phyloP scores from a whole-genome alignment of 2,113 vertebrate species.

The Nerophis ophidion region DNA sequence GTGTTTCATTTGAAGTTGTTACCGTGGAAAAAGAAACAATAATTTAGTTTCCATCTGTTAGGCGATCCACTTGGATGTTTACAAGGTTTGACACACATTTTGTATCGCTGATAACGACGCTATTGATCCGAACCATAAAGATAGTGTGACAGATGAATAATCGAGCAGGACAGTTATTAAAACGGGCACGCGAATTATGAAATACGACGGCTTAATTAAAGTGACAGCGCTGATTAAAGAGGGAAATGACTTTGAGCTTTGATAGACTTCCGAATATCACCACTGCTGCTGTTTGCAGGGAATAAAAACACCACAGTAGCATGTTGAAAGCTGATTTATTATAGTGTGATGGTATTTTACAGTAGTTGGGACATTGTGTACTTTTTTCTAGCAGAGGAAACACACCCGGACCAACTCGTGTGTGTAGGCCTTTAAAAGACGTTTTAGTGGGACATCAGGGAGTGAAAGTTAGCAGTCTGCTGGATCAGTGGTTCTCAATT shows the following conservation, averaged over 20 bases:
- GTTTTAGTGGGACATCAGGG: too few species aligned
- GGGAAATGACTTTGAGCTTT: slow-evolving; percentile 12
- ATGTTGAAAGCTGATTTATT: slow-evolving; percentile 6
- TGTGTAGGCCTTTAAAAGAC: too few species aligned
- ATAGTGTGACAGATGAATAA: slow-evolving; percentile 28
- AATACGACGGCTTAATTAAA: slow-evolving; percentile 42
- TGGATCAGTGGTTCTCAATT: too few species aligned
- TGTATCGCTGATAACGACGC: slow-evolving; percentile 23
- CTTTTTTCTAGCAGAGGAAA: too few species aligned
- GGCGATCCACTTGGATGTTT: slow-evolving; percentile 24
- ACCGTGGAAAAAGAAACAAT: slow-evolving; percentile 6
- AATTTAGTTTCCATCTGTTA: slow-evolving; percentile 14
- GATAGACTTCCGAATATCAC: slow-evolving; percentile 25
- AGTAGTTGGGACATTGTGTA: slow-evolving; percentile 25
- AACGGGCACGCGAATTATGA: slow-evolving; percentile 31
- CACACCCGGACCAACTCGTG: too few species aligned
- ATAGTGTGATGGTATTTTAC: slow-evolving; percentile 8
- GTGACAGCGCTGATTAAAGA: slow-evolving; percentile 27
- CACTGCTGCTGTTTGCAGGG: slow-evolving; percentile 8
- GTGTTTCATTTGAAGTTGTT: slow-evolving; percentile 1
- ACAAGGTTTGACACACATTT: slow-evolving; percentile 36
- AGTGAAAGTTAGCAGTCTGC: too few species aligned
- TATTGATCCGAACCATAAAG: slow-evolving; percentile 36
- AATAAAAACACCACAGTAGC: background rate
- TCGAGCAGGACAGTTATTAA: slow-evolving; percentile 27